Evolutionary conservation across 2,888 invertebrate genomes (phyloP).

Genomic region (Nasonovia ribisnigri): DNA sequence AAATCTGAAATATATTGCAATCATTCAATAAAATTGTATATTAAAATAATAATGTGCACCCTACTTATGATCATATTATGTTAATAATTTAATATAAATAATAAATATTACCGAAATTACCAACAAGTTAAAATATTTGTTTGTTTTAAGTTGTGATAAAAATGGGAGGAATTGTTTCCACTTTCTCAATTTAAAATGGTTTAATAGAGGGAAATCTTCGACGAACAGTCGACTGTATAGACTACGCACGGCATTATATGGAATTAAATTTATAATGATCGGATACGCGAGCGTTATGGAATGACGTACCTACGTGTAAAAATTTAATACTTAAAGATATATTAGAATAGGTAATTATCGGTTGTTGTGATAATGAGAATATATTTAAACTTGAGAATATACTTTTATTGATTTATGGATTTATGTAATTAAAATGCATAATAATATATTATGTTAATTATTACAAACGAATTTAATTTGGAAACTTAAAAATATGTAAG

Average conservation of each 20-base stretch:
- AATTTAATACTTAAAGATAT: neutral
- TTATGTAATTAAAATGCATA: neutral
- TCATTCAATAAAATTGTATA: neutral
- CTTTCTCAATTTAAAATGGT: neutral
- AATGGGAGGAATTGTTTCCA: neutral
- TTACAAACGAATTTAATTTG: neutral
- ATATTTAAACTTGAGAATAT: too few relatives aligned
- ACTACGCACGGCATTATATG: neutral
- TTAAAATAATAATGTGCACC: neutral
- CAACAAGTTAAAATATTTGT: neutral
- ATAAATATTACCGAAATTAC: neutral
- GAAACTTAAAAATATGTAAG: neutral
- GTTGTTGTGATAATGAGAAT: neutral
- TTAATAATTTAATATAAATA: neutral
- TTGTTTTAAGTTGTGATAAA: neutral
- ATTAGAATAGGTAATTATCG: neutral
- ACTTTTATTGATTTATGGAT: neutral
- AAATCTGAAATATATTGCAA: neutral
- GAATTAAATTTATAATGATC: neutral
- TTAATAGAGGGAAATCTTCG: neutral
- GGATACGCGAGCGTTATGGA: neutral
- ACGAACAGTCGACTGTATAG: neutral
- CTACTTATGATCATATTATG: neutral
- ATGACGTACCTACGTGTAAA: neutral
- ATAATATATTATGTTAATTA: neutral